Evolutionary conservation across 2,113 vertebrate genomes (phyloP).

Genomic region (Clarias magur): DNA sequence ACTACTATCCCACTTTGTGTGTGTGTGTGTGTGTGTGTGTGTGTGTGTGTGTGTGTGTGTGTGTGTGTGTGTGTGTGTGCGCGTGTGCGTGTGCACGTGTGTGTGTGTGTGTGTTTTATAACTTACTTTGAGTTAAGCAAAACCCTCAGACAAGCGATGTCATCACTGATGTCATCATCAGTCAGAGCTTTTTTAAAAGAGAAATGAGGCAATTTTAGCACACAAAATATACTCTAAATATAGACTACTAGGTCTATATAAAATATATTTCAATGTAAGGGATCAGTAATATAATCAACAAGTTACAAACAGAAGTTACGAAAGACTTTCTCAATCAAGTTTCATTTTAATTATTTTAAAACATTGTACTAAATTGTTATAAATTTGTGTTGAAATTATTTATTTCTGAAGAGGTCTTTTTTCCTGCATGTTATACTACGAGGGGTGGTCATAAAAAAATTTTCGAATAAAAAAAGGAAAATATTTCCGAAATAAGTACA

Average conservation of each 20-base stretch:
- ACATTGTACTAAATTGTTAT: neutral
- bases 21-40: neutral
- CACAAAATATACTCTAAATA: too few relatives aligned
- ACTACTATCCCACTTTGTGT: neutral
- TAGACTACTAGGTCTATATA: neutral
- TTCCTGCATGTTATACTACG: too few relatives aligned
- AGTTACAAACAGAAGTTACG: neutral
- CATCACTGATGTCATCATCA: constrained; percentile 35
- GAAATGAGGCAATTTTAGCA: neutral
- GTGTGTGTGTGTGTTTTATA: neutral
- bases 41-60: neutral
- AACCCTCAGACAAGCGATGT: constrained; percentile 35
- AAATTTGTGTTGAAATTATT: too few relatives aligned
- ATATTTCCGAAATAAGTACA: too few relatives aligned
- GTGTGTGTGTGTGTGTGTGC: neutral
- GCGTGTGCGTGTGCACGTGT: neutral
- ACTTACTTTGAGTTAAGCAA: neutral
- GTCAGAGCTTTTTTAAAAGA: constrained; percentile 34
- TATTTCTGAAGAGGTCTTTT: too few relatives aligned
- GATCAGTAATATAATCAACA: neutral
- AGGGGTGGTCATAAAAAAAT: neutral
- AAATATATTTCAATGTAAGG: neutral
- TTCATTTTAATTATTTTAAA: neutral
- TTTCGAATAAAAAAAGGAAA: too few relatives aligned
- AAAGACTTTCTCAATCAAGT: too few relatives aligned